Base-by-base conservation (phyloP, 2,888 invertebrate species). In the Eupithecia abbreviata region DNA sequence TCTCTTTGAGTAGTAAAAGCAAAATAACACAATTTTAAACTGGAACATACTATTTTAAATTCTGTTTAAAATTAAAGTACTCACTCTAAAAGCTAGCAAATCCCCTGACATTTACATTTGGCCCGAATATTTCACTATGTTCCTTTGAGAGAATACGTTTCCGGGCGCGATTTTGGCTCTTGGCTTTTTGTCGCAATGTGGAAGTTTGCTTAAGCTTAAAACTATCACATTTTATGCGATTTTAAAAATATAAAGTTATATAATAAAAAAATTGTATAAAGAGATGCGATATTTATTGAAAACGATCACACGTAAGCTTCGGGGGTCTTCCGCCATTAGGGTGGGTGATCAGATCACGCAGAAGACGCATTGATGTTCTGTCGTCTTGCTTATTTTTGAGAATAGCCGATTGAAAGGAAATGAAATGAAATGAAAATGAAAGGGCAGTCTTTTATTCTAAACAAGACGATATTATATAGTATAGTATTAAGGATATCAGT, bases 41-140 rank as follows among this genome's bases (percentile, higher is more conserved):
- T 62, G 10, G 9, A 62, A 30, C 58, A 58, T 58, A 58, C 18
- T 58, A 62, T 66, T 66, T 42, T 42, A 41, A 13, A 66, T 42
- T 62, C 67, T 67, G 45, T 71, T 74, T 68, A 71, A 72, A 77
- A 77, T 72, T 79, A 76, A 75, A 79, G 75, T 75, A 77, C 76
- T 51, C 51, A 76, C 71, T 73, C 74, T 74, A 75, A 77, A 76
- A 78, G 79, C 77, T 76, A 80, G 73, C 72, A 73, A 74, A 51
- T 73, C 62, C 30, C 51, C 30, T 7, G 70, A 41, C 51, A 76
- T 77, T 74, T 77, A 69, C 69, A 77, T 77, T 41, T 72, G 43
- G 10, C 13, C n/a, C 45, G 72, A 72, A 68, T 70, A 77, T 77
- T 77, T 74, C 49, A 74, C 74, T 30, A 45, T 15, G 7, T 42